Conservation (phyloP, 2,888 invertebrate genomes). For the Sminthurinus aureus region DNA sequence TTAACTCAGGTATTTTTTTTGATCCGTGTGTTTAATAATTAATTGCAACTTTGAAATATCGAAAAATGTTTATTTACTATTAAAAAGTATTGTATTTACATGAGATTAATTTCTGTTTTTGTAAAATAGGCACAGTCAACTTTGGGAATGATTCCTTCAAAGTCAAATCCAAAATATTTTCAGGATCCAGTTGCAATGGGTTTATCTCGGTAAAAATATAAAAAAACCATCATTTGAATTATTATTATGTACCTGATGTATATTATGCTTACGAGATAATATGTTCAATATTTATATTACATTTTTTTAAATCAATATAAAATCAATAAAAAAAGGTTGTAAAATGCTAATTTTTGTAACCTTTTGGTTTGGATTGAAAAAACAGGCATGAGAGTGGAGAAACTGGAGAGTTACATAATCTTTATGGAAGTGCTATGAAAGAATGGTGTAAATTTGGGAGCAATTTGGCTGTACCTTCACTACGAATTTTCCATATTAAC, state of each 20-base stretch:
- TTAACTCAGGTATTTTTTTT: slow-evolving; percentile 28
- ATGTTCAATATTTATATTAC: background rate
- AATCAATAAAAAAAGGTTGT: no score
- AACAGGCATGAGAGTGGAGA: slow-evolving; percentile 61
- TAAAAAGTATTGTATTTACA: background rate
- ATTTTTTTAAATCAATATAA: background rate
- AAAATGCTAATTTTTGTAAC: background rate
- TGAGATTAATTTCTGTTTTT: background rate
- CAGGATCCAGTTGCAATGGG: slow-evolving; percentile 22
- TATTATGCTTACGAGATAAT: no score
- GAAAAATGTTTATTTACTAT: background rate
- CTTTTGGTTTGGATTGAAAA: background rate
- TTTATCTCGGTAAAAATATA: slow-evolving; percentile 27
- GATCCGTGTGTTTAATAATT: background rate
- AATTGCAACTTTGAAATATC: background rate
- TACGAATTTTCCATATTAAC: slow-evolving; percentile 46
- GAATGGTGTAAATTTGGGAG: slow-evolving; percentile 72
- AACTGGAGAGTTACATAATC: slow-evolving; percentile 67
- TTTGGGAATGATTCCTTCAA: slow-evolving; percentile 24
- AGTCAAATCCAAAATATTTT: slow-evolving; percentile 29
- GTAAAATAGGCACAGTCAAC: slow-evolving; percentile 5
- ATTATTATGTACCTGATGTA: no score
- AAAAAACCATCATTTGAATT: no score
- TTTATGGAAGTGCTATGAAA: slow-evolving; percentile 67
- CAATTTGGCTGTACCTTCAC: slow-evolving; percentile 68